phyloP scores from a whole-genome alignment of 1,140 invertebrate species.

The Nymphalis io region DNA sequence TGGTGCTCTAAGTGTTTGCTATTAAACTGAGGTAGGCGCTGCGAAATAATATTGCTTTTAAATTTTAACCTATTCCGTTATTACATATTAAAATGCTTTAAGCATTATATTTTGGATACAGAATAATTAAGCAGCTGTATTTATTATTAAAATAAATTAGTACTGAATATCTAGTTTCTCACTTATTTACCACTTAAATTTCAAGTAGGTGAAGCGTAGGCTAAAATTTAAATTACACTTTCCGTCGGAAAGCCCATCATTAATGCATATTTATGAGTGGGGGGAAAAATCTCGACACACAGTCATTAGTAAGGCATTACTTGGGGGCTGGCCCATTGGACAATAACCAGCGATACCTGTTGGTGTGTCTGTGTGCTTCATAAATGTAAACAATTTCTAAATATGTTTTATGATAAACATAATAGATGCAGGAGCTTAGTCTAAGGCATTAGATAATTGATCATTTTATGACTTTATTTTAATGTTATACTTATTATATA shows the following conservation, averaged over 20 bases:
- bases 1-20: slow-evolving; percentile 12
- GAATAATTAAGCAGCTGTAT: background rate
- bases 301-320: slow-evolving; percentile 75
- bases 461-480: no score
- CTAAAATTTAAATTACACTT: slow-evolving; percentile 68
- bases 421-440: background rate
- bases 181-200: slow-evolving; percentile 18
- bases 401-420: background rate
- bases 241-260: slow-evolving; percentile 60
- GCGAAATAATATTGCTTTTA: no score
- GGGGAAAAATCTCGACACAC: slow-evolving; percentile 74
- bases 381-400: background rate
- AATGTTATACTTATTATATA: no score
- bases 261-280: slow-evolving; percentile 76
- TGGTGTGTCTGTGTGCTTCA: background rate
- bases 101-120: background rate
- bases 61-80: no score
- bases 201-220: slow-evolving; percentile 37
- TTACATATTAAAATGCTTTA: no score
- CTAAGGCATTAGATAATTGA: no score
- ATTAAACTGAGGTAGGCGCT: slow-evolving; percentile 6
- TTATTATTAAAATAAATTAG: background rate
- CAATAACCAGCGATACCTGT: slow-evolving; percentile 19
- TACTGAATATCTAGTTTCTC: background rate
- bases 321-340: slow-evolving; percentile 45